Percentiles rank a stretch among this genome's conserved stretches.
Conservation (phyloP, 2,797 vertebrate genomes). For the Cirrhinus mrigala region DNA sequence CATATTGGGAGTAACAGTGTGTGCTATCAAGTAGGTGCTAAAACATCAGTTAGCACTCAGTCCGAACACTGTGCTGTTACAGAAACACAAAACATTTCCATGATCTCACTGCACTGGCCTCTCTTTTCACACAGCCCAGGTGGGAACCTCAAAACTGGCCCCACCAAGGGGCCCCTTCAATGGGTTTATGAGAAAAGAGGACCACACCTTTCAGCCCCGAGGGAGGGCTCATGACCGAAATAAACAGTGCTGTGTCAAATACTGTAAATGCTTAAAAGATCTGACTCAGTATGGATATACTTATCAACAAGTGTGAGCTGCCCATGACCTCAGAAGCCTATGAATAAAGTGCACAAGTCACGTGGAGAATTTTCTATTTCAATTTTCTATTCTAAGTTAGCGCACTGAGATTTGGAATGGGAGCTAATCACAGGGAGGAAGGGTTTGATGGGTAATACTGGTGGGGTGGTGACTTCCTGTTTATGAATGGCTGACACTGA, state of each 20-base stretch:
- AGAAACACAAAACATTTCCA: slow-evolving; percentile 50
- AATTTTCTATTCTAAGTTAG: neutral
- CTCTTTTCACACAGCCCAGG: slow-evolving; percentile 39
- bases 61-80: slow-evolving; percentile 17
- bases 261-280: slow-evolving; percentile 50
- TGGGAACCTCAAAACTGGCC: slow-evolving; percentile 31
- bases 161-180: slow-evolving; percentile 24
- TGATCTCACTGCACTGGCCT: slow-evolving; percentile 54
- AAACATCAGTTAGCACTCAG: slow-evolving; percentile 55
- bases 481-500: slow-evolving; percentile 60
- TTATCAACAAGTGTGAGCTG: slow-evolving; percentile 44
- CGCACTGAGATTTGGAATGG: slow-evolving; percentile 2
- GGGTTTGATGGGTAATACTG: slow-evolving; percentile 42
- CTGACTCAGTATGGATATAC: slow-evolving; percentile 47
- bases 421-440: slow-evolving; percentile 46
- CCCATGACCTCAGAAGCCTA: neutral
- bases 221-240: slow-evolving; percentile 48
- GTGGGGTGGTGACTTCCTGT: slow-evolving; percentile 62
- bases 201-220: slow-evolving; percentile 45
- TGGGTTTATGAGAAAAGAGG: slow-evolving; percentile 35
- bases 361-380: slow-evolving; percentile 28
- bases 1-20: slow-evolving; percentile 36
- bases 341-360: neutral
- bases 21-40: slow-evolving; percentile 51
- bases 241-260: slow-evolving; percentile 55